Percentiles rank a stretch among this genome's conserved stretches.
Evolutionary conservation across 1,140 invertebrate species (phyloP).

Genomic region (Zaprionus nigranus): DNA sequence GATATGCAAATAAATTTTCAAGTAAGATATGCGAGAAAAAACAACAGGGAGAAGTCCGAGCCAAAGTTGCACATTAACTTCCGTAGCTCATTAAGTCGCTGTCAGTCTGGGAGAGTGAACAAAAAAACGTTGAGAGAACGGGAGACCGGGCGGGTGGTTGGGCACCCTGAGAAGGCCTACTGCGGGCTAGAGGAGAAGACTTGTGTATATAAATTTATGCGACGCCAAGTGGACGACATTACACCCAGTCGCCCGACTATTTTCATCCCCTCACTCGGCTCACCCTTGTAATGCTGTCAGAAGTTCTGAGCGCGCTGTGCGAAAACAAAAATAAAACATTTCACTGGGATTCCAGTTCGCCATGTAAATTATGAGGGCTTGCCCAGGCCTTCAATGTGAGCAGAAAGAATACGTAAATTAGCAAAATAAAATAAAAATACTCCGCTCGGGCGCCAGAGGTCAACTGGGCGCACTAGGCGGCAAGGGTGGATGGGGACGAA

Average conservation of each 20-base stretch:
- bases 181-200: slow-evolving; percentile 51
- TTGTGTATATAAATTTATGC: slow-evolving; percentile 74
- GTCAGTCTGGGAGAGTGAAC: slow-evolving; percentile 42
- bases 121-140: background rate
- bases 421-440: slow-evolving; percentile 44
- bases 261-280: background rate
- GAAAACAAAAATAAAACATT: slow-evolving; percentile 64
- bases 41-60: slow-evolving; percentile 47
- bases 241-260: slow-evolving; percentile 25
- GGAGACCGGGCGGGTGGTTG: background rate
- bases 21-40: slow-evolving; percentile 35
- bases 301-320: slow-evolving; percentile 17
- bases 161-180: slow-evolving; percentile 1
- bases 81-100: slow-evolving; percentile 80
- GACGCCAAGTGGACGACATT: slow-evolving; percentile 76
- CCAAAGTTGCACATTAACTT: slow-evolving; percentile 76
- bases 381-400: slow-evolving; percentile 16
- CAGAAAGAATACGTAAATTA: slow-evolving; percentile 51
- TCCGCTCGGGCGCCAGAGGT: slow-evolving; percentile 24
- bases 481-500: background rate
- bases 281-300: background rate
- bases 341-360: background rate
- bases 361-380: slow-evolving; percentile 59
- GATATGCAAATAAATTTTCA: slow-evolving; percentile 79
- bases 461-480: slow-evolving; percentile 16